Evolutionary conservation across 2,888 invertebrate species (phyloP).

Genomic region (Cryptus armator): DNA sequence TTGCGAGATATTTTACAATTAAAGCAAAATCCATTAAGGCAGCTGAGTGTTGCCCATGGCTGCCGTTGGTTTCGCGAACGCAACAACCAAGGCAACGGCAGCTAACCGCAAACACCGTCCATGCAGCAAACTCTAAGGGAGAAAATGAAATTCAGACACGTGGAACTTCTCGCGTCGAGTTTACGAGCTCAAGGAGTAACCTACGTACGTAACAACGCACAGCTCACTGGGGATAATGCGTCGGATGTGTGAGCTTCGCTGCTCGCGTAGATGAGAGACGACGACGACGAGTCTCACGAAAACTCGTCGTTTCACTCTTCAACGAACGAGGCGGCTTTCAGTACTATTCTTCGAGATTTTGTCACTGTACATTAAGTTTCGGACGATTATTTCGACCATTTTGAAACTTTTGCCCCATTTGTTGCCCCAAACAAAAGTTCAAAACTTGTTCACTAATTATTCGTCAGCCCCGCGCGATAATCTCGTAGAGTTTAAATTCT

Average conservation of each 20-base stretch:
- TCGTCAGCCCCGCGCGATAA: not conserved
- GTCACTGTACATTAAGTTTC: not conserved
- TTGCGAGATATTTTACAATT: constrained; percentile 83
- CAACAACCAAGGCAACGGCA: constrained; percentile 64
- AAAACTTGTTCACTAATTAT: not conserved
- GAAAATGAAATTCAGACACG: constrained; percentile 73
- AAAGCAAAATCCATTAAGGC: constrained; percentile 83
- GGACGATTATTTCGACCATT: constrained; percentile 19
- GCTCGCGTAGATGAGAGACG: constrained; percentile 21
- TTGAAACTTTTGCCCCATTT: not conserved
- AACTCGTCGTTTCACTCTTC: constrained; percentile 8
- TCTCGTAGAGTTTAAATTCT: not conserved
- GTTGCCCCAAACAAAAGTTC: not conserved
- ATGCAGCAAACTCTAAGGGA: constrained; percentile 70
- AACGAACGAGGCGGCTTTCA: constrained; percentile 41
- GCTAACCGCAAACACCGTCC: constrained; percentile 73
- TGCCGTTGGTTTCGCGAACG: constrained; percentile 33
- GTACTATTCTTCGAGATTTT: constrained; percentile 19
- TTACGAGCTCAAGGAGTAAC: constrained; percentile 64
- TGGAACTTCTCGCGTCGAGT: constrained; percentile 72
- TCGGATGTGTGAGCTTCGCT: constrained; percentile 29
- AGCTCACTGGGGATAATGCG: constrained; percentile 57
- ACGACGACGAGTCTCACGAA: constrained; percentile 2
- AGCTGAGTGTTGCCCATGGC: constrained; percentile 62
- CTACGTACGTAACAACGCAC: constrained; percentile 44